A percentile compares a stretch with the other conserved stretches of the same genome.
phyloP scores from a whole-genome alignment of 1,140 invertebrate species.

The Drosophila athabasca region DNA sequence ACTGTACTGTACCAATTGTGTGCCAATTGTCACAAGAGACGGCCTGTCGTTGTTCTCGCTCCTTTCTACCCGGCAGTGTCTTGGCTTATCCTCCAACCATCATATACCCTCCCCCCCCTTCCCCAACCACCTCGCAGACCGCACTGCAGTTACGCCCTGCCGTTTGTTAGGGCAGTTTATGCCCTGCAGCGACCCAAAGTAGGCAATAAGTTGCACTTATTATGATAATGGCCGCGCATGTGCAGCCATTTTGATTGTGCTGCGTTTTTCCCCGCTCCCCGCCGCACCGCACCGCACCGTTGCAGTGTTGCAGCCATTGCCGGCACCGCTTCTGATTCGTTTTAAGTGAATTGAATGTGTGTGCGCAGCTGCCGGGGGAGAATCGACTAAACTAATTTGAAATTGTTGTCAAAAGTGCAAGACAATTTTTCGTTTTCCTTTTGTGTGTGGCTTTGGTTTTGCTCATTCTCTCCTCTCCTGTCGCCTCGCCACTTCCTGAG shows the following conservation, averaged over 20 bases:
- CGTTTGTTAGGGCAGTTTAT: conserved; percentile 56
- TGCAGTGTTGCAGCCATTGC: conserved; percentile 11
- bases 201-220: conserved; percentile 63
- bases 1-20: no score
- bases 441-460: background rate
- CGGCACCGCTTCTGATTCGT: conserved; percentile 32
- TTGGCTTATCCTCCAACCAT: no score
- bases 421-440: conserved; percentile 8
- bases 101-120: no score
- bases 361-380: conserved; percentile 42
- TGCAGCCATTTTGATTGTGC: conserved; percentile 61
- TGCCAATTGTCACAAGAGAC: no score
- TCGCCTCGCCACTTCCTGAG: background rate
- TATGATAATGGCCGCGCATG: conserved; percentile 71
- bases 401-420: conserved; percentile 67
- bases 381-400: conserved; percentile 47
- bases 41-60: no score
- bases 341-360: conserved; percentile 69
- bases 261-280: background rate
- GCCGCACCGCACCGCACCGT: background rate
- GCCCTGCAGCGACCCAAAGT: conserved; percentile 34
- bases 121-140: background rate
- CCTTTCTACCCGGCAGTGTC: no score
- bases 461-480: background rate
- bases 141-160: conserved; percentile 22